Conservation (phyloP, 2,113 vertebrate genomes). For the Gallinago undulata region DNA sequence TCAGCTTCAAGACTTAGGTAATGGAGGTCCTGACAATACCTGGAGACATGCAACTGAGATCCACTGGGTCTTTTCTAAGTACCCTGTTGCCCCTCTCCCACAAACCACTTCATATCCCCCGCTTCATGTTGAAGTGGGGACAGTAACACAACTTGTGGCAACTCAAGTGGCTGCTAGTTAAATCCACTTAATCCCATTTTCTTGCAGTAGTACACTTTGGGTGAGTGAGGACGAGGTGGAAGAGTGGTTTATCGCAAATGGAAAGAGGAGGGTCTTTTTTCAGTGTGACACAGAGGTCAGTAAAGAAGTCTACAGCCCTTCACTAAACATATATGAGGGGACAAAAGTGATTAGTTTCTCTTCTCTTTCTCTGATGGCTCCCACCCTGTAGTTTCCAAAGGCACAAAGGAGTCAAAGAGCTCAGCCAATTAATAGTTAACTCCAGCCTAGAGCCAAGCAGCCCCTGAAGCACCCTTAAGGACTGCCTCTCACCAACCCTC, state of each 20-base stretch:
- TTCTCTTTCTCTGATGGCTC: constrained; percentile 53
- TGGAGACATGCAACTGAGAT: not conserved
- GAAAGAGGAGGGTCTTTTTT: constrained; percentile 26
- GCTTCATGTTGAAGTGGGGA: constrained; percentile 20
- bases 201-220: constrained; percentile 17
- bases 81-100: not conserved
- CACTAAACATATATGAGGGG: not conserved
- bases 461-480: constrained; percentile 13
- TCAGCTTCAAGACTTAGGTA: not conserved
- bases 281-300: constrained; percentile 64
- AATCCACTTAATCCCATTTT: constrained; percentile 63
- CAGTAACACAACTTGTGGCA: constrained; percentile 5
- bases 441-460: constrained; percentile 2
- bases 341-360: constrained; percentile 66
- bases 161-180: constrained; percentile 42
- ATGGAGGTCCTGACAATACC: not conserved
- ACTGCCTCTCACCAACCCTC: not conserved
- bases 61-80: not conserved
- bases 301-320: constrained; percentile 45
- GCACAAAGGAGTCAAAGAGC: constrained; percentile 62
- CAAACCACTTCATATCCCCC: not conserved
- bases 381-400: not conserved
- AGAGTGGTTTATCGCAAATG: constrained; percentile 37
- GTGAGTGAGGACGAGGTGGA: not conserved
- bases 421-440: constrained; percentile 60